phyloP scores from a whole-genome alignment of 2,888 invertebrate species.

The Steinernema carpocapsae region DNA sequence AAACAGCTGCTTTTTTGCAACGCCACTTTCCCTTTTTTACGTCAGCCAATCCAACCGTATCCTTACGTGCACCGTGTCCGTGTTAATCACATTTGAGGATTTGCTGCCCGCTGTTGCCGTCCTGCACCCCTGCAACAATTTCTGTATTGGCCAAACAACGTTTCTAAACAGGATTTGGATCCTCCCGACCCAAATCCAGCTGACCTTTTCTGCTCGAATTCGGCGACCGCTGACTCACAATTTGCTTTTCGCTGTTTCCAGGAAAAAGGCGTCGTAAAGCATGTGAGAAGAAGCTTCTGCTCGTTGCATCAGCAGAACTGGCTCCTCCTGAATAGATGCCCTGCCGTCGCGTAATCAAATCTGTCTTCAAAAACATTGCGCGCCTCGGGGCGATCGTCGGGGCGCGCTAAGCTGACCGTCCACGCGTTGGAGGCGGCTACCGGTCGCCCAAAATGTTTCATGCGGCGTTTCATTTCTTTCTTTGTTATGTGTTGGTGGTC shows the following conservation, averaged over 20 bases:
- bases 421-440: not conserved
- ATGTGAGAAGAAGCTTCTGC: not conserved
- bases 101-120: too few species aligned
- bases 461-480: constrained; percentile 32
- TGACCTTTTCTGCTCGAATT: not conserved
- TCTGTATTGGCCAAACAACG: too few species aligned
- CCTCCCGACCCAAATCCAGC: too few species aligned
- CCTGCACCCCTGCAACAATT: too few species aligned
- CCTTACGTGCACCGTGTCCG: too few species aligned
- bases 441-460: constrained; percentile 33
- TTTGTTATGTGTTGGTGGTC: not conserved
- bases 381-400: constrained; percentile 17
- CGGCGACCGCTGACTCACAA: constrained; percentile 5
- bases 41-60: too few species aligned
- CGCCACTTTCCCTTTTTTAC: too few species aligned
- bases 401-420: constrained; percentile 34
- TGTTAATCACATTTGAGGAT: too few species aligned
- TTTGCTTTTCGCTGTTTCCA: not conserved
- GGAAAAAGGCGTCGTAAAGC: constrained; percentile 4
- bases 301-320: constrained; percentile 15
- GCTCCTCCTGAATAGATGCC: constrained; percentile 12
- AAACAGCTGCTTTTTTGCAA: too few species aligned
- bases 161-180: too few species aligned
- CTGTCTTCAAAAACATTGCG: constrained; percentile 24
- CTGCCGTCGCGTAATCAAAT: constrained; percentile 20